Base-by-base conservation (phyloP, 2,888 invertebrate species). In the Cosmia trapezina region DNA sequence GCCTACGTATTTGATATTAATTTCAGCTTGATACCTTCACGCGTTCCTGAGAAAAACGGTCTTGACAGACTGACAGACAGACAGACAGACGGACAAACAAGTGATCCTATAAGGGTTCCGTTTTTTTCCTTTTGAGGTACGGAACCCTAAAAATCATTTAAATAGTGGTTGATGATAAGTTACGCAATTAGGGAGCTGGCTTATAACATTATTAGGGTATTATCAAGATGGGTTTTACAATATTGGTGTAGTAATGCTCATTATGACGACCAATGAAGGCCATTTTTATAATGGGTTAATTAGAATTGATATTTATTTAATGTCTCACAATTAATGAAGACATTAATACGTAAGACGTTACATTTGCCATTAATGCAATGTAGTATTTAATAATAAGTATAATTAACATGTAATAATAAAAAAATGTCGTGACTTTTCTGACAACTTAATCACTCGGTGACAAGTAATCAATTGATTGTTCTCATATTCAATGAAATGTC, bases 371-470 rank as follows among this genome's bases (percentile, higher is more conserved):
- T 41, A 41, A 41, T 62, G n/a, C 17, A 51, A 33, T 57, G 3
- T 33, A 47, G 19, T 45, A 61, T 61, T 45, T 73, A 45, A 43
- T 70, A 8, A 51, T 7, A 60, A 4, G 14, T 28, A 12, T 69
- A 17, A 41, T 78, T 70, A 60, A 43, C 3, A 0, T 43, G n/a
- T 17, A 54, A 17, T 12, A 14, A 60, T 19, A 77, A 17, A 62
- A 51, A 53, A 54, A 51, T 17, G 11, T 28, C n/a, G 1, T 47
- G 19, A 19, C n/a, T 14, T 61, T 62, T 62, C 51, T 59, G 67
- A 67, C 66, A 62, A 66, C 19, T 28, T 66, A 66, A 80, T 80
- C 14, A 62, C 49, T 56, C 14, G 0, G 4, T n/a, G 61, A 51
- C 56, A 19, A 47, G 64, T 5, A 41, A 61, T 45, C 45, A 45